These are phyloP conservation scores for Dinoponera quadriceps DNA, from an alignment of 1,140 invertebrate genomes.

Conservation along the genomic window DNA sequence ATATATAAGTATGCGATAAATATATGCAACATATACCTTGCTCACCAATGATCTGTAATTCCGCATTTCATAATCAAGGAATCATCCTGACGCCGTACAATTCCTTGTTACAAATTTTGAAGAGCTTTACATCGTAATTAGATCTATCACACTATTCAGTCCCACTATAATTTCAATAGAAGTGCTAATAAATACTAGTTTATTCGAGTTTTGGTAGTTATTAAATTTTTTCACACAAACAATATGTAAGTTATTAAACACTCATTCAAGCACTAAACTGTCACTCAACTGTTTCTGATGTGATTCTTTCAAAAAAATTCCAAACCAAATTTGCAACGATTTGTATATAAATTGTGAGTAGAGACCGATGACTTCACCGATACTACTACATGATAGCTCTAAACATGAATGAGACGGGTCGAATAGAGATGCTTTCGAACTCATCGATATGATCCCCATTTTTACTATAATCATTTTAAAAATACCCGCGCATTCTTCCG, in stretches of 20 bases:
- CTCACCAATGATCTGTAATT: constrained; percentile 4
- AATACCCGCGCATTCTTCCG: constrained; percentile 63
- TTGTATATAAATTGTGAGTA: not conserved
- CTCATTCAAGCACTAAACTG: not conserved
- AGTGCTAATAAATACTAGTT: too few species aligned
- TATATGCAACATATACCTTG: constrained; percentile 16
- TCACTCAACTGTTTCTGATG: not conserved
- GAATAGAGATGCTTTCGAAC: constrained; percentile 37
- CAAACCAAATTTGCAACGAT: not conserved
- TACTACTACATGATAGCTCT: constrained; percentile 50
- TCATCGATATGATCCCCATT: constrained; percentile 68
- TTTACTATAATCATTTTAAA: constrained; percentile 51
- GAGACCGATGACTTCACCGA: constrained; percentile 14
- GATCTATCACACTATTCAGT: not conserved
- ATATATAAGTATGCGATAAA: too few species aligned
- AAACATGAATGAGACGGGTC: constrained; percentile 68
- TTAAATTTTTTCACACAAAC: not conserved
- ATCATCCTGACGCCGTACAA: not conserved
- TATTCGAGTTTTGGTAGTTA: not conserved
- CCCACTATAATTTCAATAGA: not conserved
- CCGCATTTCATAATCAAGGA: constrained; percentile 7
- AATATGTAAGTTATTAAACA: not conserved
- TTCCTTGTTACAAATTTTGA: not conserved
- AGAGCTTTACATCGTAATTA: not conserved
- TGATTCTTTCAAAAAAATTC: not conserved